Evolutionary conservation across 2,113 vertebrate genomes (phyloP).

Genomic region (Brachionichthys hirsutus): DNA sequence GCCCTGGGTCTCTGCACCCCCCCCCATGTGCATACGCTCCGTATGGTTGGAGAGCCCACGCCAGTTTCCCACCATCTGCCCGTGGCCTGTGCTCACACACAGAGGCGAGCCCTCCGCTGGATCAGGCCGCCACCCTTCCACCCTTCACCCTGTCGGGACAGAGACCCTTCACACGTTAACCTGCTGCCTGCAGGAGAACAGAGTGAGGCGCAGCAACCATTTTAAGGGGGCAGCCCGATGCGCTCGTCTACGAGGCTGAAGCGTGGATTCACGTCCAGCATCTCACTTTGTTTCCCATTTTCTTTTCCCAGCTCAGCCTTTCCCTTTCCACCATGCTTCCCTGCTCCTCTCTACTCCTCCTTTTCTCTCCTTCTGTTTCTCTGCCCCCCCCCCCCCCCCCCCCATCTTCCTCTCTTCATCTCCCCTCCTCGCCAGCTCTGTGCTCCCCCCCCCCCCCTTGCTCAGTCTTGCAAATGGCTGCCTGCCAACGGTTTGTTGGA

Average conservation of each 20-base stretch:
- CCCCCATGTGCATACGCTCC: constrained; percentile 76
- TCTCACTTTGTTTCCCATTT: constrained; percentile 15
- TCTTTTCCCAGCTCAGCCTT: too few relatives aligned
- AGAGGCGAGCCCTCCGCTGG: constrained; percentile 61
- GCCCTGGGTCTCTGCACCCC: constrained; percentile 71
- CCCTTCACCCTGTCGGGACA: constrained; percentile 58
- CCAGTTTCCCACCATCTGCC: constrained; percentile 81
- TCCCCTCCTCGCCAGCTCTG: constrained; percentile 17
- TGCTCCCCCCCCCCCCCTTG: constrained; percentile 34
- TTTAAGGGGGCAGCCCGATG: constrained; percentile 17
- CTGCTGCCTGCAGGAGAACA: constrained; percentile 28
- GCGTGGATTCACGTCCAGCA: constrained; percentile 14
- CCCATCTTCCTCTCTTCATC: constrained; percentile 25
- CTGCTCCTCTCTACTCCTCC: constrained; percentile 17
- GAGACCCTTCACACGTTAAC: constrained; percentile 56
- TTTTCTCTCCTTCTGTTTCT: constrained; percentile 11
- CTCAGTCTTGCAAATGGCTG: constrained; percentile 62
- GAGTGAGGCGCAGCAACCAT: too few relatives aligned
- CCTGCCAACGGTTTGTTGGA: constrained; percentile 61
- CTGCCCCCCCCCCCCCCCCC: not conserved
- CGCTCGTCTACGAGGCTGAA: constrained; percentile 10
- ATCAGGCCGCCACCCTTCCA: constrained; percentile 53
- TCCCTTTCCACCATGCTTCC: constrained; percentile 27
- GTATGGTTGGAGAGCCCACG: constrained; percentile 68
- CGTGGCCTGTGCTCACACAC: constrained; percentile 60